Conservation (phyloP, 2,113 vertebrate genomes). For the Lethenteron reissneri region DNA sequence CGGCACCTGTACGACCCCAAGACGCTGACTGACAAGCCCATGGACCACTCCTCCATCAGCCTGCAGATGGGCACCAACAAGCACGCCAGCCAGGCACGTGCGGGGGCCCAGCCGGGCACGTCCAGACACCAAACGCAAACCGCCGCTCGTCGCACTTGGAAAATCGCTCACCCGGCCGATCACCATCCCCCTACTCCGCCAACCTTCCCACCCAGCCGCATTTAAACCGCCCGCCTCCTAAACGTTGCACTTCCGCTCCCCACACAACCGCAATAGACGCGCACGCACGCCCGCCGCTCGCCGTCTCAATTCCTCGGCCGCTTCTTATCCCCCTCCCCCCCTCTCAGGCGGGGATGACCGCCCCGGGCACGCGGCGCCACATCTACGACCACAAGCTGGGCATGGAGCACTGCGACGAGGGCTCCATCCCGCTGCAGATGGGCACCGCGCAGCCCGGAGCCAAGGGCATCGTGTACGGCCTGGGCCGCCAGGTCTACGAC, state of each 20-base stretch:
- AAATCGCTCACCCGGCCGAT: too few relatives aligned
- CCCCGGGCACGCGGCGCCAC: constrained; percentile 68
- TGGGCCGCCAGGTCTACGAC: constrained; percentile 69
- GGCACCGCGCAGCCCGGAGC: constrained; percentile 69
- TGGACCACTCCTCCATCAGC: constrained; percentile 73
- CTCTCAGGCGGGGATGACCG: constrained; percentile 61
- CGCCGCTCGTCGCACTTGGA: too few relatives aligned
- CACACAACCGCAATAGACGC: too few relatives aligned
- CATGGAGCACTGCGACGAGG: constrained; percentile 55
- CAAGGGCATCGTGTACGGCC: constrained; percentile 81
- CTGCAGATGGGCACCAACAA: constrained; percentile 92
- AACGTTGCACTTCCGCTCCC: too few relatives aligned
- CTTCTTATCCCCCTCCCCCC: not conserved
- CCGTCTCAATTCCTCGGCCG: not conserved
- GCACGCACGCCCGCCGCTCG: not conserved
- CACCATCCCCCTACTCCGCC: not conserved
- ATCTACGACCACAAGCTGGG: constrained; percentile 69
- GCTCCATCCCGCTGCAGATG: constrained; percentile 75
- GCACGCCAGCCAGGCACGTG: constrained; percentile 55
- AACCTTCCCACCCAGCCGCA: not conserved
- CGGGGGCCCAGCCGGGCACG: too few relatives aligned
- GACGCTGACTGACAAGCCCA: constrained; percentile 43
- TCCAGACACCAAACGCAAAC: too few relatives aligned
- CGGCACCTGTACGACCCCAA: constrained; percentile 74
- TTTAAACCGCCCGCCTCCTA: too few relatives aligned